Evolutionary conservation across 2,888 invertebrate species (phyloP), one percentile per base, ranked within the genome.

Genomic region (Drosophila ezoana): DNA sequence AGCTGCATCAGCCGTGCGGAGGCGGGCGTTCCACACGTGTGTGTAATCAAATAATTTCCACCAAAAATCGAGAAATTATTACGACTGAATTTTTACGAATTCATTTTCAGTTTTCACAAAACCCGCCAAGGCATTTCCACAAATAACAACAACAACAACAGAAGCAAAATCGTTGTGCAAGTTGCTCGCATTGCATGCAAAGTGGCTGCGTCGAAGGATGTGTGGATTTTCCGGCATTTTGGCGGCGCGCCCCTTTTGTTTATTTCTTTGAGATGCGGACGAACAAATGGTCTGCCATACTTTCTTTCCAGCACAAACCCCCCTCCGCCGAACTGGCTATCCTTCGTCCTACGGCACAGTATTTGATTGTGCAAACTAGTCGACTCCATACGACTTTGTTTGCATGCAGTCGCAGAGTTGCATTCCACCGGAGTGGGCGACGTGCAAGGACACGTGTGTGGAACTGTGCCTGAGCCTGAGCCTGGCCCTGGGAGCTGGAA

Each of bases 21-120:
- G 45, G 45, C 73, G 35, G 33, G 41, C 65, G 79, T 74, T 79
- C 69, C 85, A 81, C 88, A 82, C 82, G 87, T 87, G 89, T 90
- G 89, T 88, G 85, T 89, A 90, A 91, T 90, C 90, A 90, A 90
- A 90, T 91, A 90, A 91, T 91, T 91, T 90, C 62, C 81, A 77
- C 78, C 89, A 75, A 82, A 84, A 91, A 91, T 90, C 89, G 90
- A 81, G 87, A 89, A 90, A 90, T 86, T 90, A 88, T 90, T 90
- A 81, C 85, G 52, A 81, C 72, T 68, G 76, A 73, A 87, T 89
- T 90, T 90, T 89, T 89, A 74, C 69, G 60, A 86, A 86, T 89
- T 89, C 79, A 87, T 87, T 85, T 89, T 78, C 70, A 77, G 69
- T 67, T 81, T 59, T 60, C 59, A 38, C 51, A 63, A 54, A 61